A percentile compares a stretch with the other conserved stretches of the same genome.
Evolutionary conservation across 2,113 vertebrate genomes (phyloP).

Genomic region (Xiphophorus hellerii): DNA sequence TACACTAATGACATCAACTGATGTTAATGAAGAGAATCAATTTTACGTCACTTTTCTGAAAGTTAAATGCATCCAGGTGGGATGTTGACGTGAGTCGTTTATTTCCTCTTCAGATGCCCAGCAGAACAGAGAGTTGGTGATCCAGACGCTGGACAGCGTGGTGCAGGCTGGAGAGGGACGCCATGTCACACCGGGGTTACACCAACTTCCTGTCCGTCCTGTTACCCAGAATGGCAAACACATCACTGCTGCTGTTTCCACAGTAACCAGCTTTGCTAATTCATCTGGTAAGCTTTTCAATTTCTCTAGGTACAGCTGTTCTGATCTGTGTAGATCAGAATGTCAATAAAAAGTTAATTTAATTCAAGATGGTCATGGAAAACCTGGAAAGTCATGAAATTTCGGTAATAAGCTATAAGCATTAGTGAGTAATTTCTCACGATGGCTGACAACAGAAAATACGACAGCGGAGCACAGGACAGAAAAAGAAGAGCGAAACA

Average conservation of each 20-base stretch:
- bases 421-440: too few relatives aligned
- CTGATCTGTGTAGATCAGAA: not conserved
- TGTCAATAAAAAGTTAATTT: too few relatives aligned
- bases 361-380: not conserved
- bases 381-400: too few relatives aligned
- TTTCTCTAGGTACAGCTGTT: not conserved
- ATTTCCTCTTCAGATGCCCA: conserved; percentile 63
- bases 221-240: conserved; percentile 96
- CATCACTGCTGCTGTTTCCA: conserved; percentile 74
- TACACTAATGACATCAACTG: too few relatives aligned
- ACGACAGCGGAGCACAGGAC: too few relatives aligned
- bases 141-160: conserved; percentile 89
- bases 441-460: too few relatives aligned
- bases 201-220: conserved; percentile 89
- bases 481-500: too few relatives aligned
- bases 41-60: too few relatives aligned
- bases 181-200: conserved; percentile 85
- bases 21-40: too few relatives aligned
- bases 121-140: conserved; percentile 88
- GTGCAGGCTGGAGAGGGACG: conserved; percentile 88
- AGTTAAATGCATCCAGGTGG: too few relatives aligned
- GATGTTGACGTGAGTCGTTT: not conserved
- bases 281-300: conserved; percentile 82
- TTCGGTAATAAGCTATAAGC: too few relatives aligned
- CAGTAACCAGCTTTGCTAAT: conserved; percentile 80